A percentile compares a stretch with the other conserved stretches of the same genome.
Conservation (phyloP, 2,797 vertebrate species). For the Dallia pectoralis region DNA sequence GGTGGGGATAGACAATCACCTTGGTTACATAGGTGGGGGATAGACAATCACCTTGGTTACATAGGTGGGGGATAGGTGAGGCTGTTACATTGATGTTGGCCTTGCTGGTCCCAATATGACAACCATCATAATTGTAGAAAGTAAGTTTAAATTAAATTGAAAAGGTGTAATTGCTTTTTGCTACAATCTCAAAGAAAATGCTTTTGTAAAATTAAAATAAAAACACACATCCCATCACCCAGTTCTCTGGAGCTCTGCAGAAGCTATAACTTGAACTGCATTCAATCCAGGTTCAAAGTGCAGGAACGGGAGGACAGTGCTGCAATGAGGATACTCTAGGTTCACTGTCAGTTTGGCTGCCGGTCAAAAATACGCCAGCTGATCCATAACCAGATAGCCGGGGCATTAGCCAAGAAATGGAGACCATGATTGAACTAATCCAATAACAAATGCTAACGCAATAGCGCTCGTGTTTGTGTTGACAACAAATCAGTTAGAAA, state of each 20-base stretch:
- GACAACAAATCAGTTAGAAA: slow-evolving; percentile 3
- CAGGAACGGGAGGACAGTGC: not conserved
- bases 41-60: too few relatives aligned
- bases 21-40: too few relatives aligned
- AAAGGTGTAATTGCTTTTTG: too few relatives aligned
- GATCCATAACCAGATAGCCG: not conserved
- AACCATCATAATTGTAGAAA: too few relatives aligned
- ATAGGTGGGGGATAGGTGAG: too few relatives aligned
- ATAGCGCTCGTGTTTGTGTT: not conserved
- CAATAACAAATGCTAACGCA: not conserved
- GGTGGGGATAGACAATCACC: too few relatives aligned
- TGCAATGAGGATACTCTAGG: not conserved
- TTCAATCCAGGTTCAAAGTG: not conserved
- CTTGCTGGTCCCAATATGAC: too few relatives aligned
- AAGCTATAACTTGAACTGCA: not conserved
- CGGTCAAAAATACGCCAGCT: not conserved
- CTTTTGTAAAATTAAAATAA: too few relatives aligned
- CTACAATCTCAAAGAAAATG: too few relatives aligned
- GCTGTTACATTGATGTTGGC: too few relatives aligned
- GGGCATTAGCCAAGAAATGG: not conserved
- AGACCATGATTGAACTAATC: not conserved
- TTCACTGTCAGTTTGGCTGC: not conserved
- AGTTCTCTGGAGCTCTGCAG: not conserved
- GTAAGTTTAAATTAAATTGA: too few relatives aligned
- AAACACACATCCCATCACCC: not conserved